Base-by-base conservation (phyloP, 2,113 vertebrate genomes). In the Anhinga anhinga region DNA sequence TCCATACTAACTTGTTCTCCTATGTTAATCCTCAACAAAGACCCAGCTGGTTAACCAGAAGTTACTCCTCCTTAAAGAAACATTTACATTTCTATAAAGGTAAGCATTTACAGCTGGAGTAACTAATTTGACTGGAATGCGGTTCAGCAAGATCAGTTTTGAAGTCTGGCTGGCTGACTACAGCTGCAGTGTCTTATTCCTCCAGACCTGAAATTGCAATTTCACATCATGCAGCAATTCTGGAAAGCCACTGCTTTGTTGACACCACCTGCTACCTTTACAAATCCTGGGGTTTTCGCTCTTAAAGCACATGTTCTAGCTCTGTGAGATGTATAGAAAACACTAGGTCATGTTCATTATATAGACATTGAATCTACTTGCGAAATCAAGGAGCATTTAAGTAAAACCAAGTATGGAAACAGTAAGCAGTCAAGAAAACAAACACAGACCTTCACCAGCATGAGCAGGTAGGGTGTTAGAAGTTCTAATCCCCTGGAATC, bases 91-190 rank as follows among this genome's bases (percentile, higher is more conserved):
- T 85, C 94, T 71, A 72, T 30, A 79, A 95, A 96, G 82, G 82
- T 8, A 82, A 91, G 62, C 72, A 38, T 65, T 76, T 63, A 70
- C 42, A 91, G 53, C 73, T 52, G 53, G 71, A 63, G 73, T 4
- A n/a, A 82, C 77, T 95, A 49, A 91, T 27, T 10, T 45, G 62
- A 50, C 72, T 93, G 94, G 93, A 97, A 97, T 97, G 96, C 5
- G 5, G 95, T 27, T 78, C 72, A 73, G 89, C 96, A 61, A 65
- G 94, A 42, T 49, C 42, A 29, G 40, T 58, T 86, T 20, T 84
- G 59, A 71, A 79, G 65, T 13, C 53, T 82, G 79, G 9, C 44
- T 69, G 82, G n/a, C 56, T 44, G 34, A 18, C 36, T 61, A 38
- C 32, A 78, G 62, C 81, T 73, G 44, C 83, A 50, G 36, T 13